phyloP scores from a whole-genome alignment of 2,888 invertebrate species.

The Ferdinandea cuprea region DNA sequence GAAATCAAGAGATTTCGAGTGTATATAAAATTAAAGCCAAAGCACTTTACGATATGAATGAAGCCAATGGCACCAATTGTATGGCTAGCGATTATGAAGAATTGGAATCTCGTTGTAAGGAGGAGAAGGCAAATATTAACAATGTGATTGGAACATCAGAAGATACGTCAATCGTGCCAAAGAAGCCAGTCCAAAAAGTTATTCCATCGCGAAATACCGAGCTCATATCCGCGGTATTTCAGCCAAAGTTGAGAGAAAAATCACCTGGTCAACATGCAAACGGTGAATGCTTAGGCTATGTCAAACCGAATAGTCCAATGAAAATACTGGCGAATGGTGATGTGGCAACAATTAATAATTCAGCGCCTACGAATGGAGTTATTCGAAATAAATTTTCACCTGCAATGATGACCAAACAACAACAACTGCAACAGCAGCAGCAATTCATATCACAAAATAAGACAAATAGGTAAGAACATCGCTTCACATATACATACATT shows the following conservation, averaged over 20 bases:
- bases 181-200: slow-evolving; percentile 90
- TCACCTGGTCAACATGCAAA: slow-evolving; percentile 67
- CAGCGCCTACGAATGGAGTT: slow-evolving; percentile 77
- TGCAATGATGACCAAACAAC: slow-evolving; percentile 75
- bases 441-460: slow-evolving; percentile 78
- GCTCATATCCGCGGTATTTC: slow-evolving; percentile 76
- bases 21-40: slow-evolving; percentile 86
- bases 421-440: slow-evolving; percentile 83
- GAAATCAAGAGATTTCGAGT: slow-evolving; percentile 88
- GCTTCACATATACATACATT: no score
- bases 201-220: slow-evolving; percentile 88
- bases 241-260: slow-evolving; percentile 57
- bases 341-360: slow-evolving; percentile 78
- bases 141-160: slow-evolving; percentile 74
- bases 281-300: slow-evolving; percentile 83
- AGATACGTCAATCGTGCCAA: slow-evolving; percentile 80
- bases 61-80: slow-evolving; percentile 71
- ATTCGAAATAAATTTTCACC: slow-evolving; percentile 68
- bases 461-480: slow-evolving; percentile 77
- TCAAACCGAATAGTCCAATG: slow-evolving; percentile 83
- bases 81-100: slow-evolving; percentile 55
- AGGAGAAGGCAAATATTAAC: slow-evolving; percentile 53
- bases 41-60: slow-evolving; percentile 80
- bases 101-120: slow-evolving; percentile 76
- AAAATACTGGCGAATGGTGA: slow-evolving; percentile 76